phyloP scores from a whole-genome alignment of 37 sponge, comb jelly and placozoan species.

The Cladorhizidae sp. region DNA sequence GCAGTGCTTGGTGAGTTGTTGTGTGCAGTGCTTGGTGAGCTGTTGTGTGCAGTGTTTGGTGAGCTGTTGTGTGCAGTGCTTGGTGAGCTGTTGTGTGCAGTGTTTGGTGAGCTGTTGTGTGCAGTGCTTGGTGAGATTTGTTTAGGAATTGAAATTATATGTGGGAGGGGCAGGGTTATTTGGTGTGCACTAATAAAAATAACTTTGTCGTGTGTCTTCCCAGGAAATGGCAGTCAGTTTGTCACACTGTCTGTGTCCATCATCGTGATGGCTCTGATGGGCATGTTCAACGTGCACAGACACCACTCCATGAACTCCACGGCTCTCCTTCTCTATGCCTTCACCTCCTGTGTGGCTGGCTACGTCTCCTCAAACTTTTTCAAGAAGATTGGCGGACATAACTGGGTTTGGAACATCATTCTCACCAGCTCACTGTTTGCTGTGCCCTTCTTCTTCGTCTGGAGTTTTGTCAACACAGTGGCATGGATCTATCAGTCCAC shows the following conservation, averaged over 20 bases:
- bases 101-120: neutral
- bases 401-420: conserved; percentile 95
- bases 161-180: neutral
- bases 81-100: too few relatives aligned
- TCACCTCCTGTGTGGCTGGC: conserved; percentile 89
- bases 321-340: conserved; percentile 85
- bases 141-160: neutral
- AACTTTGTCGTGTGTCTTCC: neutral
- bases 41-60: too few relatives aligned
- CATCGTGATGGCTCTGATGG: conserved; percentile 77
- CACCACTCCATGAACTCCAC: conserved; percentile 91
- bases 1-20: too few relatives aligned
- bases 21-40: too few relatives aligned
- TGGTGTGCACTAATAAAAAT: neutral
- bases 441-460: conserved; percentile 86
- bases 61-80: too few relatives aligned
- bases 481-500: conserved; percentile 86
- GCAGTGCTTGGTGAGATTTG: neutral
- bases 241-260: conserved; percentile 54
- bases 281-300: conserved; percentile 89
- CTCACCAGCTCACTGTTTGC: conserved; percentile 82
- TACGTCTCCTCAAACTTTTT: conserved; percentile 81
- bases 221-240: conserved; percentile 90
- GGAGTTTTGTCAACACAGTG: conserved; percentile 90
- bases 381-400: conserved; percentile 79